These are phyloP conservation scores for Notodonta dromedarius DNA, from an alignment of 2,888 invertebrate species.

Conservation along the genomic window DNA sequence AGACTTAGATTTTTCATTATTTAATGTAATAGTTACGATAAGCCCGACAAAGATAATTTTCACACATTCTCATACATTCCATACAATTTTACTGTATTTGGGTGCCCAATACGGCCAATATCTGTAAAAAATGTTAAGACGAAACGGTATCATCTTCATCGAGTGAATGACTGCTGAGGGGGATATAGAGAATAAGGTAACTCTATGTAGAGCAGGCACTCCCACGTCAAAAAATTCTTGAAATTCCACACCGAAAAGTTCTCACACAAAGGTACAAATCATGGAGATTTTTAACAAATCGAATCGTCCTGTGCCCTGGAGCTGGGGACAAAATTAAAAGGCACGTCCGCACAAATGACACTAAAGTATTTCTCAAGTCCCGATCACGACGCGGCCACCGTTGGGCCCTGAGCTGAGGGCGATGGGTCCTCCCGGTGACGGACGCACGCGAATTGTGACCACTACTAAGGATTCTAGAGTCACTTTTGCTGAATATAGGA, in stretches of 20 bases:
- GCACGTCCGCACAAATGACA: constrained; percentile 56
- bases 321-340: constrained; percentile 48
- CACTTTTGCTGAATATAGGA: not conserved
- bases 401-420: not conserved
- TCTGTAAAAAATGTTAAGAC: too few relatives aligned
- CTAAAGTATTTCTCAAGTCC: constrained; percentile 49
- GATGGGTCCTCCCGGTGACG: constrained; percentile 32
- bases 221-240: not conserved
- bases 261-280: constrained; percentile 2
- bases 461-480: constrained; percentile 37
- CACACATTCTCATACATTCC: too few relatives aligned
- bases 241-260: not conserved
- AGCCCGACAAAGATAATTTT: too few relatives aligned
- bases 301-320: constrained; percentile 40
- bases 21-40: too few relatives aligned
- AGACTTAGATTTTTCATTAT: too few relatives aligned
- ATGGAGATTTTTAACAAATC: constrained; percentile 16
- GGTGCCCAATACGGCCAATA: too few relatives aligned
- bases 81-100: too few relatives aligned
- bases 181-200: too few relatives aligned
- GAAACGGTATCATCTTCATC: too few relatives aligned
- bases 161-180: not conserved
- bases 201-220: too few relatives aligned
- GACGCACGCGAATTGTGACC: constrained; percentile 50
- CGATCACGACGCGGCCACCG: constrained; percentile 46